phyloP scores from a whole-genome alignment of 1,140 invertebrate genomes.

The Brachionus koreanus region DNA sequence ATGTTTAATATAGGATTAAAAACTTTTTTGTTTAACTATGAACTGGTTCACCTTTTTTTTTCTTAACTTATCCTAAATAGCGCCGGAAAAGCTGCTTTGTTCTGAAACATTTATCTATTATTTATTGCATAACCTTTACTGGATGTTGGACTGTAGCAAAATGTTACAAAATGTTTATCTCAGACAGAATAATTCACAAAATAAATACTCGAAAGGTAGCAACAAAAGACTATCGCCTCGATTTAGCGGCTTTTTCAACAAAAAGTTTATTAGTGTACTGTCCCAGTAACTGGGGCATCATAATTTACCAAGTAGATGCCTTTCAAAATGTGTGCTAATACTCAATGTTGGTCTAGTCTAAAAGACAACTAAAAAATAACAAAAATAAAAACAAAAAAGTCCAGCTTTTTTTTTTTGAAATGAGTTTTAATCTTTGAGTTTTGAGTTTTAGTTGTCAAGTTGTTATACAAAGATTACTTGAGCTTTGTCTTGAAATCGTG shows the following conservation, averaged over 20 bases:
- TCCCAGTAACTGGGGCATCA: neutral
- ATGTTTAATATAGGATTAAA: neutral
- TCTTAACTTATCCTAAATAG: neutral
- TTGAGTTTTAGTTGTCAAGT: neutral
- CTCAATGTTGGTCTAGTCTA: neutral
- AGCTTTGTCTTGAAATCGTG: neutral
- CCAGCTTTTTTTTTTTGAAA: neutral
- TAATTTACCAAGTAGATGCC: neutral
- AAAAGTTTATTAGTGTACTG: conserved; percentile 8
- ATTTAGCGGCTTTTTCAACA: neutral
- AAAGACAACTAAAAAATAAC: neutral
- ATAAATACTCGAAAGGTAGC: neutral
- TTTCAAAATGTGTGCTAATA: neutral
- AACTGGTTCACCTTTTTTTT: conserved; percentile 2
- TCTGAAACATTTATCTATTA: conserved; percentile 18
- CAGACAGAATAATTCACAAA: neutral
- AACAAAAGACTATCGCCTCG: neutral
- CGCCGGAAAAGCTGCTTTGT: neutral
- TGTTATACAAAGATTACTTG: neutral
- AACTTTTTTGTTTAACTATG: neutral
- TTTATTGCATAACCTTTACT: conserved; percentile 8
- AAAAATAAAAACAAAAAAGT: neutral
- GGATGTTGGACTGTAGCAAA: neutral
- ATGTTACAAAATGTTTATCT: neutral
- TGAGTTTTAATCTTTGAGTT: conserved; percentile 30